Base-by-base conservation (phyloP, 1,140 invertebrate species). In the Mya arenaria region DNA sequence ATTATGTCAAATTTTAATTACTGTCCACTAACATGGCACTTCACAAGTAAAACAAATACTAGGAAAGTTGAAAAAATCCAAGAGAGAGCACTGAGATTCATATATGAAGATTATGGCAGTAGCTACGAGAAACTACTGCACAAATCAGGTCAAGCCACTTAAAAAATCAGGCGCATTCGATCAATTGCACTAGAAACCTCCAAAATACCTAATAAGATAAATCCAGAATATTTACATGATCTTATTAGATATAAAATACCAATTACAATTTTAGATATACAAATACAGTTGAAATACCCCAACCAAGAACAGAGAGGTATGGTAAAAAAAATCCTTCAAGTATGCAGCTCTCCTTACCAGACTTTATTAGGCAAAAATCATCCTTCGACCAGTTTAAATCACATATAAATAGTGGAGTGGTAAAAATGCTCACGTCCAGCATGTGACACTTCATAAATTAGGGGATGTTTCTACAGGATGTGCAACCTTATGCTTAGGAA, bases 211-310 rank as follows among this genome's bases (percentile, higher is more conserved):
- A 36, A 73, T 30, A 37, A 37, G 19, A 3, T 19, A 17, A 4
- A 6, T 4, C 71, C 71, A 28, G 32, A 4, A 3, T 60, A 58
- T 34, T 32, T 73, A 28, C 52, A 73, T 73, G 71, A 73, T 39
- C 19, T 73, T 4, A 36, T 73, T 25, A 58, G 37, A 19, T 37
- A 25, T 60, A 73, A 60, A 73, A 60, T 37, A 15, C n/a, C n/a
- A 5, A 37, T 1, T 73, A 73, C 41, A 73, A 73, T 60, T 60
- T 58, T 73, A 60, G 71, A 73, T 41, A 73, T 30, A 60, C 52
- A 58, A 58, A 73, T 19, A 58, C n/a, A 8, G 71, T 73, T 15
- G 71, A 58, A 60, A 30, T 73, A n/a, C 71, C 52, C 8, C 32
- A 39, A 34, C 71, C 71, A 1, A 73, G 55, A 58, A 73, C 71